Conservation (phyloP, 2,113 vertebrate species). For the Chroicocephalus ridibundus region DNA sequence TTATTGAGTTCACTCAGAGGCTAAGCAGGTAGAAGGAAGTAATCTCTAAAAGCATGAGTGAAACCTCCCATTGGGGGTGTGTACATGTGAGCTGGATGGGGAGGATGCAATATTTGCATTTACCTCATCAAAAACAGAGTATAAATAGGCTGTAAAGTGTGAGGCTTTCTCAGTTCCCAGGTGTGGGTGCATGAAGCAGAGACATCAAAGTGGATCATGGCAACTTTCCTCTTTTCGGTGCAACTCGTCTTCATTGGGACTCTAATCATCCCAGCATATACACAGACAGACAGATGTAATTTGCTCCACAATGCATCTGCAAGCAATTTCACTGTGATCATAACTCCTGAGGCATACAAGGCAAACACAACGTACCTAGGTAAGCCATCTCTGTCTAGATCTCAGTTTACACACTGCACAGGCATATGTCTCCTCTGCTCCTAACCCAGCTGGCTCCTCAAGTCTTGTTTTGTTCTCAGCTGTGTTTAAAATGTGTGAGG, state of each 20-base stretch:
- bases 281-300: fast-evolving
- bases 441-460: not conserved
- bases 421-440: not conserved
- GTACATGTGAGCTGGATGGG: not conserved
- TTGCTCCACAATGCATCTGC: fast-evolving
- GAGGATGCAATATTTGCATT: conserved; percentile 15
- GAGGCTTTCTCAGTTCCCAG: not conserved
- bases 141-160: not conserved
- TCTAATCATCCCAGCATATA: not conserved
- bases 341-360: fast-evolving
- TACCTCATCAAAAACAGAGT: not conserved
- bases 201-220: not conserved
- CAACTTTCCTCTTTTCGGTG: not conserved
- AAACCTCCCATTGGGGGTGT: conserved; percentile 46
- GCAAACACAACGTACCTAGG: conserved; percentile 5
- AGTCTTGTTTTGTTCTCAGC: not conserved
- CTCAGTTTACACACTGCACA: not conserved
- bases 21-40: conserved; percentile 6
- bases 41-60: not conserved
- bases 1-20: not conserved
- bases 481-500: not conserved
- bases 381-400: conserved; percentile 13
- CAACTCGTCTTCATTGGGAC: conserved; percentile 1
- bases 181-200: not conserved
- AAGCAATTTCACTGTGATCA: not conserved